A percentile compares a stretch with the other conserved stretches of the same genome.
Evolutionary conservation across 2,888 invertebrate genomes (phyloP).

Genomic region (Leucophenga maculata): DNA sequence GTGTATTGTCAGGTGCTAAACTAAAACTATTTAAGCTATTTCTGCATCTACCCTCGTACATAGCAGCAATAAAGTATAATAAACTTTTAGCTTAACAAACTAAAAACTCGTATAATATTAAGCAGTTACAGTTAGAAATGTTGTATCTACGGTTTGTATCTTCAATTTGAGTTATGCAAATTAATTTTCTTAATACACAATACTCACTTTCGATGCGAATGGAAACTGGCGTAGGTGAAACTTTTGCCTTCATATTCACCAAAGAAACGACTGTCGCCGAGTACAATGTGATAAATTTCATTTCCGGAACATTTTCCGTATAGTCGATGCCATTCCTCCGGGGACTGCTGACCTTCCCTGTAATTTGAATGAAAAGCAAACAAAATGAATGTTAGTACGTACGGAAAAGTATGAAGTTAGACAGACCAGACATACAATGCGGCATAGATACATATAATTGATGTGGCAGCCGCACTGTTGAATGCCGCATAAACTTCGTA

Average conservation of each 20-base stretch:
- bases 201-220: conserved; percentile 96
- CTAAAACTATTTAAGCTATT: too few species aligned
- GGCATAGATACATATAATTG: neutral
- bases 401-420: neutral
- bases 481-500: neutral
- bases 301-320: conserved; percentile 99
- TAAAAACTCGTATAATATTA: too few species aligned
- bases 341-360: conserved; percentile 74
- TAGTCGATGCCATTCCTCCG: conserved; percentile 98
- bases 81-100: neutral
- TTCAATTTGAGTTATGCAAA: neutral
- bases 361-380: neutral
- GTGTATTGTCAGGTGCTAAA: too few species aligned
- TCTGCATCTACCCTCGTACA: too few species aligned
- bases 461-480: neutral
- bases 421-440: neutral
- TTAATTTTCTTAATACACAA: neutral
- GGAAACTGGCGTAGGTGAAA: conserved; percentile 99
- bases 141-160: neutral
- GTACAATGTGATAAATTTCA: conserved; percentile 97
- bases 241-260: conserved; percentile 99
- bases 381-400: neutral
- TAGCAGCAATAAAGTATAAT: neutral
- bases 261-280: conserved; percentile 96
- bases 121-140: neutral